phyloP scores from a whole-genome alignment of 2,797 vertebrate genomes.

The Cuniculus paca region DNA sequence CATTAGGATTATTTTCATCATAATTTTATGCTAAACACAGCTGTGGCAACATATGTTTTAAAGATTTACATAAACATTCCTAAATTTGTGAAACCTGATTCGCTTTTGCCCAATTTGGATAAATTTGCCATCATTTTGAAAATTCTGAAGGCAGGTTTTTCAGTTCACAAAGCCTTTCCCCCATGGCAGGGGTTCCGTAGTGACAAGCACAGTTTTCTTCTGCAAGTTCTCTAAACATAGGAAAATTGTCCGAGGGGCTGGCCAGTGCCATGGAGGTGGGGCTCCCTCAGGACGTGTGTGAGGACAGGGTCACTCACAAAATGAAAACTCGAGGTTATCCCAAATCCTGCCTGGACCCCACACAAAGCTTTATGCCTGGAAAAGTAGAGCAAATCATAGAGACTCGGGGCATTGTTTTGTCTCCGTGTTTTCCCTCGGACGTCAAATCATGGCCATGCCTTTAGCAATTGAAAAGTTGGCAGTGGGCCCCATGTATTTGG shows the following conservation, averaged over 20 bases:
- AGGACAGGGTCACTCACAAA: neutral
- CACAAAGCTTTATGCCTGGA: neutral
- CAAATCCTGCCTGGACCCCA: neutral
- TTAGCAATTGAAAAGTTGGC: constrained; percentile 1
- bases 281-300: neutral
- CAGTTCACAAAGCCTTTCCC: constrained; percentile 57
- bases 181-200: constrained; percentile 60
- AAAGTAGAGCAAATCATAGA: neutral
- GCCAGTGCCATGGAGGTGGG: neutral
- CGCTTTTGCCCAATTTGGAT: constrained; percentile 81
- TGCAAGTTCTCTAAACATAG: constrained; percentile 61
- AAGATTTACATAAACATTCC: constrained; percentile 83
- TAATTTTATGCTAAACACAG: constrained; percentile 82
- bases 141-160: constrained; percentile 79
- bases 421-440: constrained; percentile 12
- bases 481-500: neutral
- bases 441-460: neutral
- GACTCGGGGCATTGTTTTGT: neutral
- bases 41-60: constrained; percentile 82
- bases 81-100: constrained; percentile 81
- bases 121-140: constrained; percentile 79
- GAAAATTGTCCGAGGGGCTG: neutral
- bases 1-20: constrained; percentile 85
- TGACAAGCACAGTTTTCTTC: constrained; percentile 69
- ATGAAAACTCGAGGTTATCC: neutral